phyloP scores from a whole-genome alignment of 2,797 vertebrate species.

The Octomys mimax region DNA sequence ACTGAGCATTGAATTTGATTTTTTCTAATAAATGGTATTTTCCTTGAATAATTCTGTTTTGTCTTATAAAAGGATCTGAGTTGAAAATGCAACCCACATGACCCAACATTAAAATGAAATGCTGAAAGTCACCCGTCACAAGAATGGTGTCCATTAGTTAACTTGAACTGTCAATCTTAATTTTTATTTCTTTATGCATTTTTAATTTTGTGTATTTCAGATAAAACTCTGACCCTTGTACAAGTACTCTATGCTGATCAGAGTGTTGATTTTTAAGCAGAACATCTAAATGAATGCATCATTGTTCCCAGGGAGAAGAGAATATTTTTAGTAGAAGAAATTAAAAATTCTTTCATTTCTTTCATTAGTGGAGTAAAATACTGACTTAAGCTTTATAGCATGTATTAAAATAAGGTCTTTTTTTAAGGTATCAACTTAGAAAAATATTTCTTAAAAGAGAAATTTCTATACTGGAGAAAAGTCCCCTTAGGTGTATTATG shows the following conservation, averaged over 20 bases:
- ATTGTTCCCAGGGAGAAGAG: slow-evolving; percentile 29
- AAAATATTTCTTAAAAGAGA: slow-evolving; percentile 19
- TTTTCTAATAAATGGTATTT: background rate
- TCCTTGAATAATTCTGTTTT: slow-evolving; percentile 37
- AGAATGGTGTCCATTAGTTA: slow-evolving; percentile 33
- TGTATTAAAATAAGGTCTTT: slow-evolving; percentile 13
- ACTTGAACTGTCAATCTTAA: slow-evolving; percentile 46
- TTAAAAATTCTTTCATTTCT: slow-evolving; percentile 21
- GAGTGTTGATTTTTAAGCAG: slow-evolving; percentile 16
- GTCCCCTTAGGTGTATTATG: background rate
- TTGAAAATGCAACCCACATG: slow-evolving; percentile 29
- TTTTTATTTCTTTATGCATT: background rate
- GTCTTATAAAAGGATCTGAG: slow-evolving; percentile 29
- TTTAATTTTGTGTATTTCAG: background rate
- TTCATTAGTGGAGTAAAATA: slow-evolving; percentile 15
- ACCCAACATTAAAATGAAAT: slow-evolving; percentile 11
- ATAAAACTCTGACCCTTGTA: background rate
- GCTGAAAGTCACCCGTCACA: slow-evolving; percentile 10
- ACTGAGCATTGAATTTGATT: background rate
- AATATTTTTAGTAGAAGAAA: slow-evolving; percentile 55
- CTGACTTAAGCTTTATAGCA: background rate
- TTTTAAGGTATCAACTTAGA: background rate
- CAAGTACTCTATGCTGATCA: background rate
- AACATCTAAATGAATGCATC: slow-evolving; percentile 13
- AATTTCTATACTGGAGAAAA: background rate